Evolutionary conservation across 2,888 invertebrate genomes (phyloP).

Genomic region (Merodon equestris): DNA sequence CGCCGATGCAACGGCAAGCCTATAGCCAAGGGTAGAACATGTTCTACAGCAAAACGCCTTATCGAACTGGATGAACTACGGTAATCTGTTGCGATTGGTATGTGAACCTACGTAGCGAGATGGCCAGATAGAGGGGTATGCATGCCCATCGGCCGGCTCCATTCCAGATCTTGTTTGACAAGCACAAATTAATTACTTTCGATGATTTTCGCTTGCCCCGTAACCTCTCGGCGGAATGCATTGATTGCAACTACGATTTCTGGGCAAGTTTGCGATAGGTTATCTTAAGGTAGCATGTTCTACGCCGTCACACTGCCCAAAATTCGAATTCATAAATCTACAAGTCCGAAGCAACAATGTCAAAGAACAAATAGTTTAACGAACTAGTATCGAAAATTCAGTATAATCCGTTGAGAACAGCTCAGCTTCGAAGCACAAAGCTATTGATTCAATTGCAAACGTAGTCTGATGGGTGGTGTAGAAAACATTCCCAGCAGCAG

Average conservation of each 20-base stretch:
- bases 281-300: conserved; percentile 42
- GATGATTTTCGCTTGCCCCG: conserved; percentile 57
- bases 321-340: no score
- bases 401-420: no score
- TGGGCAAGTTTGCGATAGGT: no score
- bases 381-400: not conserved
- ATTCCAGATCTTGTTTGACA: conserved; percentile 67
- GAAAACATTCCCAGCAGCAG: not conserved
- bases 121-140: conserved; percentile 29
- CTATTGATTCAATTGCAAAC: conserved; percentile 8
- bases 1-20: conserved; percentile 34
- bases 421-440: conserved; percentile 38
- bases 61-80: conserved; percentile 59
- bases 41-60: conserved; percentile 51
- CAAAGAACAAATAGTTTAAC: conserved; percentile 25
- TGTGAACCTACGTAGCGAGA: conserved; percentile 9
- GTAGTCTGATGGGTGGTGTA: no score
- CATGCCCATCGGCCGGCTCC: conserved; percentile 48
- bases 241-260: conserved; percentile 17
- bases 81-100: conserved; percentile 38
- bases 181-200: conserved; percentile 62
- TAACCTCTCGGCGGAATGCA: conserved; percentile 35
- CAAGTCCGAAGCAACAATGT: conserved; percentile 46
- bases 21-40: conserved; percentile 49
- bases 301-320: conserved; percentile 26